A percentile compares a stretch with the other conserved stretches of the same genome.
phyloP scores from a whole-genome alignment of 2,888 invertebrate species.

The Polyommatus iphigenia region DNA sequence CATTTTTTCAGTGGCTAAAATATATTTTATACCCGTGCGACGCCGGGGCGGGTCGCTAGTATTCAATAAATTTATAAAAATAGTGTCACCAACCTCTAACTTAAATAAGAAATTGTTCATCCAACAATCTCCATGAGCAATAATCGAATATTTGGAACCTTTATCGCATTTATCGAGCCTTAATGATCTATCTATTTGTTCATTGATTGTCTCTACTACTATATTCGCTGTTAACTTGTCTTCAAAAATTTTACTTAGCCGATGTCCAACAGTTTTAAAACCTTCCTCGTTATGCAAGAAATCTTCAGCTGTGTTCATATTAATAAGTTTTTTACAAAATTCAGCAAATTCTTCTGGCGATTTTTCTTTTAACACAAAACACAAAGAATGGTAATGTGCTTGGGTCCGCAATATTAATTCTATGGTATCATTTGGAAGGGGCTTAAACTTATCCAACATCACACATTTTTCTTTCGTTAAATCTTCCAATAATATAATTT shows the following conservation, averaged over 20 bases:
- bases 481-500: slow-evolving; percentile 57
- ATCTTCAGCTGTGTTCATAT: neutral
- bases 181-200: slow-evolving; percentile 15
- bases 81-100: slow-evolving; percentile 44
- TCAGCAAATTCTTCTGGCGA: slow-evolving; percentile 22
- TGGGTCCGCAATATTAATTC: slow-evolving; percentile 45
- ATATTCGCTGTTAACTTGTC: slow-evolving; percentile 44
- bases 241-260: slow-evolving; percentile 41
- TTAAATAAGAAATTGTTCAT: slow-evolving; percentile 56
- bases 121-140: slow-evolving; percentile 58
- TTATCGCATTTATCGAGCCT: slow-evolving; percentile 41
- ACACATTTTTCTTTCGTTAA: slow-evolving; percentile 45
- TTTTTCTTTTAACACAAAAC: slow-evolving; percentile 50
- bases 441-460: slow-evolving; percentile 50
- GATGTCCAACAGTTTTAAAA: slow-evolving; percentile 15
- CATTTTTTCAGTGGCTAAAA: no score
- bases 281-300: neutral
- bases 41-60: no score
- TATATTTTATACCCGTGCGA: no score
- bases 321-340: slow-evolving; percentile 21
- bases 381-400: slow-evolving; percentile 49
- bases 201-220: slow-evolving; percentile 41
- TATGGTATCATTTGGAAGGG: slow-evolving; percentile 48
- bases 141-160: slow-evolving; percentile 46
- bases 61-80: no score